A percentile compares a stretch with the other conserved stretches of the same genome.
These are phyloP conservation scores for Microctenopoma steveboyesi DNA, from an alignment of 2,797 vertebrate species.

Conservation along the genomic window DNA sequence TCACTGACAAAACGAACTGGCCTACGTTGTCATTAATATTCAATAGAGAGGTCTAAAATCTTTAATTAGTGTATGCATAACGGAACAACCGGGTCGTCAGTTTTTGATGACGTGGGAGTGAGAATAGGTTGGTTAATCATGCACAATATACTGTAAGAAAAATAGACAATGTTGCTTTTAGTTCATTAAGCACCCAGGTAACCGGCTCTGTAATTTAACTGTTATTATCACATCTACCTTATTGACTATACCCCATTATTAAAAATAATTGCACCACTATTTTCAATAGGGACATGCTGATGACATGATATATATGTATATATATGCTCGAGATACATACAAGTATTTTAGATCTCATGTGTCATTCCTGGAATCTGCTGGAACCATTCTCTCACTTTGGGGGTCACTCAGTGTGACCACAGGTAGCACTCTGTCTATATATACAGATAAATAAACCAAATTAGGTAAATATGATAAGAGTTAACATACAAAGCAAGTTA, in stretches of 20 bases:
- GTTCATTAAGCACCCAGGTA: conserved; percentile 78
- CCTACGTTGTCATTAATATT: conserved; percentile 34
- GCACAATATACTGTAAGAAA: conserved; percentile 69
- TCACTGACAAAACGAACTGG: conserved; percentile 48
- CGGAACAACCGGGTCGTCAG: neutral
- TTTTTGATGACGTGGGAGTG: neutral
- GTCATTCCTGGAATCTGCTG: too few species aligned
- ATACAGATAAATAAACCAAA: conserved; percentile 53
- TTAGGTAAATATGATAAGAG: conserved; percentile 73
- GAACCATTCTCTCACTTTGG: too few species aligned
- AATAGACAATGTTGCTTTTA: conserved; percentile 75
- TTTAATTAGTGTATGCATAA: conserved; percentile 57
- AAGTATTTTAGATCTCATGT: neutral
- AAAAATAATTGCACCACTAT: too few species aligned
- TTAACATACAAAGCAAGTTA: conserved; percentile 77
- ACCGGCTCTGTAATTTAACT: conserved; percentile 76
- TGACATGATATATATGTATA: conserved; percentile 32
- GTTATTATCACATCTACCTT: conserved; percentile 69
- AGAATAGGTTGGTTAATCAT: conserved; percentile 57
- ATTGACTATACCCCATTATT: conserved; percentile 49
- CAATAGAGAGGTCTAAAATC: conserved; percentile 46
- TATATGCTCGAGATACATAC: neutral
- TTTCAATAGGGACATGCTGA: too few species aligned
- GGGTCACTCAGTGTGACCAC: too few species aligned
- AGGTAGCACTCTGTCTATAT: conserved; percentile 5